A percentile compares a stretch with the other conserved stretches of the same genome.
Evolutionary conservation across 1,140 invertebrate genomes (phyloP).

Genomic region (Sitodiplosis mosellana): DNA sequence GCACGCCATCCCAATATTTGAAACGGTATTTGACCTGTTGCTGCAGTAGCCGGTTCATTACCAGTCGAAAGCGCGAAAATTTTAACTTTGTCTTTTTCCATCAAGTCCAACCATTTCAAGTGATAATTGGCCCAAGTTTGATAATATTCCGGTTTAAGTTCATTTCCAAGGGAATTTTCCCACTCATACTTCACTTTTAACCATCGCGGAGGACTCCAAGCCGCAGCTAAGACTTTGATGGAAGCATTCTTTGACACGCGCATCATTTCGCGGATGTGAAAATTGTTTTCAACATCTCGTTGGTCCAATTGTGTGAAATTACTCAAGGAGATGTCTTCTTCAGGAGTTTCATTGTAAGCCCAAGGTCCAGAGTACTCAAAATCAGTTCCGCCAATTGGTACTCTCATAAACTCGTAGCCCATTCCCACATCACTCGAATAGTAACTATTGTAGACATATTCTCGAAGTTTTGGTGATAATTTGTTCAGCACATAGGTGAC

Average conservation of each 20-base stretch:
- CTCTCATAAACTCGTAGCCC: slow-evolving; percentile 54
- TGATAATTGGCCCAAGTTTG: slow-evolving; percentile 25
- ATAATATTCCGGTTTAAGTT: slow-evolving; percentile 48
- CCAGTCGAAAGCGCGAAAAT: slow-evolving; percentile 47
- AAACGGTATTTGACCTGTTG: too few species aligned
- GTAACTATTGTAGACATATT: slow-evolving; percentile 26
- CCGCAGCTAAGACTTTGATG: background rate
- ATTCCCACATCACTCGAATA: slow-evolving; percentile 37
- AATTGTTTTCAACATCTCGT: slow-evolving; percentile 8
- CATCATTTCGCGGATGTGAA: background rate
- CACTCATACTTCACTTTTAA: slow-evolving; percentile 48
- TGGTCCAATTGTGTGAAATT: slow-evolving; percentile 33
- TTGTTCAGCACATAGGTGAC: background rate
- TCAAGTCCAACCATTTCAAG: slow-evolving; percentile 21
- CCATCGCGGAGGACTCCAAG: slow-evolving; percentile 61
- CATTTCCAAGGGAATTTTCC: slow-evolving; percentile 6
- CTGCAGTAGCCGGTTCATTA: slow-evolving; percentile 52
- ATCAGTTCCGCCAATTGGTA: slow-evolving; percentile 70
- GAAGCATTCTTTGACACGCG: background rate
- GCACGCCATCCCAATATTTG: too few species aligned
- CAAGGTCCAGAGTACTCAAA: slow-evolving; percentile 30
- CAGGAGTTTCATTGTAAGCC: slow-evolving; percentile 32
- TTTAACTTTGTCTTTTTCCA: slow-evolving; percentile 25
- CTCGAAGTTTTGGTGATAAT: background rate
- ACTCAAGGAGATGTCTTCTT: slow-evolving; percentile 39